phyloP scores from a whole-genome alignment of 2,888 invertebrate species.

The Pegoplata infirma region DNA sequence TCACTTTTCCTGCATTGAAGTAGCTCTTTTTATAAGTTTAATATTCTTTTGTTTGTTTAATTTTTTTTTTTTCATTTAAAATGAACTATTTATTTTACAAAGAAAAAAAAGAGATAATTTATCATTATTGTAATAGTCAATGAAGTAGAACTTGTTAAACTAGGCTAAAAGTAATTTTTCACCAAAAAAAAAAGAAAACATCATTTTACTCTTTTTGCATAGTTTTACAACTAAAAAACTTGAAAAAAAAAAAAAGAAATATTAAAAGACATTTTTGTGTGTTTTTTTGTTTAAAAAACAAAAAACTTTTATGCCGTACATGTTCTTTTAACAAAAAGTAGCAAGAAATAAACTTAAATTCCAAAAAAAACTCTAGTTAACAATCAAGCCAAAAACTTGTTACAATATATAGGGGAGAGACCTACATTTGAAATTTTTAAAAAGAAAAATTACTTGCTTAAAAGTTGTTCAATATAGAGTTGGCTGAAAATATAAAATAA shows the following conservation, averaged over 20 bases:
- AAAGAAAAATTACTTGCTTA: constrained; percentile 18
- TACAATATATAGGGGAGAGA: constrained; percentile 29
- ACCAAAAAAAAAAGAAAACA: constrained; percentile 29
- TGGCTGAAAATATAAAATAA: not conserved
- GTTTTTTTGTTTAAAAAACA: not conserved
- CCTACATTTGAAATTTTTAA: constrained; percentile 41
- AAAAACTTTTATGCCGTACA: not conserved
- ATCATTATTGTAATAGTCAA: constrained; percentile 59
- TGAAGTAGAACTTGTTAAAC: constrained; percentile 61
- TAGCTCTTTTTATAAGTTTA: too few species aligned
- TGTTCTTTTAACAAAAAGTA: constrained; percentile 3
- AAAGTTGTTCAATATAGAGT: constrained; percentile 37
- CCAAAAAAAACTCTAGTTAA: constrained; percentile 46
- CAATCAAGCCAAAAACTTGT: constrained; percentile 48
- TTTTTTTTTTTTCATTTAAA: constrained; percentile 28
- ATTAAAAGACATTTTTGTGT: constrained; percentile 7
- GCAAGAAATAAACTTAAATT: constrained; percentile 20
- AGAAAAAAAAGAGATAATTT: constrained; percentile 38
- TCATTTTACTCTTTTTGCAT: constrained; percentile 33
- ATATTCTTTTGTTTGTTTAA: too few species aligned
- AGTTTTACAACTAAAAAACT: constrained; percentile 23
- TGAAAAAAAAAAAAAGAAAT: not conserved
- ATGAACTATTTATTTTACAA: constrained; percentile 8
- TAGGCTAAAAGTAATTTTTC: constrained; percentile 61
- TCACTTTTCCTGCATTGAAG: constrained; percentile 1